Evolutionary conservation across 2,888 invertebrate genomes (phyloP).

Genomic region (Macrostomum cliftonense): DNA sequence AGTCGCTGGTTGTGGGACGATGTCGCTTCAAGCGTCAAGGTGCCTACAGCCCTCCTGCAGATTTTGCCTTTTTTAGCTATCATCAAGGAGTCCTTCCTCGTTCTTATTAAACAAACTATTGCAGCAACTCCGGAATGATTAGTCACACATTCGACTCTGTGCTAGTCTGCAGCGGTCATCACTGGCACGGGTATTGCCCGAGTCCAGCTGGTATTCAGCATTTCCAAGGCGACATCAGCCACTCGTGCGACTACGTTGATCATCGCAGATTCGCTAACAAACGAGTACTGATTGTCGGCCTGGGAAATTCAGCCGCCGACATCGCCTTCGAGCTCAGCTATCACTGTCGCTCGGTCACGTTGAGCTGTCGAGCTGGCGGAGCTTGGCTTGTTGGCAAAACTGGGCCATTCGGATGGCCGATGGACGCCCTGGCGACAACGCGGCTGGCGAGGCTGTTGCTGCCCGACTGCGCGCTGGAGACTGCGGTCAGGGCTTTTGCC

Average conservation of each 20-base stretch:
- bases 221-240: slow-evolving; percentile 24
- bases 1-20: too few relatives aligned
- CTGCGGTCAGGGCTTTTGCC: slow-evolving; percentile 26
- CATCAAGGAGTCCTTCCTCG: too few relatives aligned
- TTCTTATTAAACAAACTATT: too few relatives aligned
- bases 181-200: slow-evolving; percentile 36
- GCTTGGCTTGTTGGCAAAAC: slow-evolving; percentile 40
- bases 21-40: too few relatives aligned
- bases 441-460: slow-evolving; percentile 20
- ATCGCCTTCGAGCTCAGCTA: slow-evolving; percentile 39
- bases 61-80: too few relatives aligned
- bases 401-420: slow-evolving; percentile 34
- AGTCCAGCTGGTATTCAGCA: slow-evolving; percentile 31
- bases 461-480: slow-evolving; percentile 20
- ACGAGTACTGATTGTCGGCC: slow-evolving; percentile 37
- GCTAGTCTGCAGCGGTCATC: slow-evolving; percentile 41
- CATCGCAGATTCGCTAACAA: slow-evolving; percentile 30
- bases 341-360: slow-evolving; percentile 29
- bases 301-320: slow-evolving; percentile 40
- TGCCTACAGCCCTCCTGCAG: too few relatives aligned
- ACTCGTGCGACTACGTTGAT: slow-evolving; percentile 23
- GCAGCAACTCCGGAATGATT: neutral
- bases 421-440: slow-evolving; percentile 30
- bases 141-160: slow-evolving; percentile 37
- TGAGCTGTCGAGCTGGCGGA: slow-evolving; percentile 20